Percentiles rank a stretch among this genome's conserved stretches.
phyloP scores from a whole-genome alignment of 1,140 invertebrate species.

The Papilio polyxenes region DNA sequence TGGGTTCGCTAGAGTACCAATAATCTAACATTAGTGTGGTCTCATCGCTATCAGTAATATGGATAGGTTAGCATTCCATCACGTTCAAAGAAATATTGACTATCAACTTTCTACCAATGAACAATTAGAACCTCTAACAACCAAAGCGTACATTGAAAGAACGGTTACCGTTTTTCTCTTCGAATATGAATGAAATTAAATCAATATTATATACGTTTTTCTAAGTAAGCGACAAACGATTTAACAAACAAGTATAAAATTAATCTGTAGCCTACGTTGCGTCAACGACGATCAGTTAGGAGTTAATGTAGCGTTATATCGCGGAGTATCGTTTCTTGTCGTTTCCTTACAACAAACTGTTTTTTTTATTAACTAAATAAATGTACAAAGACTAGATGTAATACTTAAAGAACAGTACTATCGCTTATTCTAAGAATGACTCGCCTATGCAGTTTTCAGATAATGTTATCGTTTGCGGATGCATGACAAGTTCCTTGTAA shows the following conservation, averaged over 20 bases:
- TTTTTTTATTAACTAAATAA: too few relatives aligned
- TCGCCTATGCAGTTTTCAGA: background rate
- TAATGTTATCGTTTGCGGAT: constrained; percentile 6
- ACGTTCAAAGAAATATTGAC: constrained; percentile 19
- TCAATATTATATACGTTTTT: too few relatives aligned
- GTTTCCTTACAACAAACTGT: too few relatives aligned
- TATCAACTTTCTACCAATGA: background rate
- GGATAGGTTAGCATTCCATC: background rate
- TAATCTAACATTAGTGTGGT: background rate
- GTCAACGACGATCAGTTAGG: too few relatives aligned
- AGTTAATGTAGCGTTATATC: too few relatives aligned
- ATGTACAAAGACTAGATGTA: background rate
- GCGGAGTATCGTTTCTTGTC: too few relatives aligned
- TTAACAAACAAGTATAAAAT: too few relatives aligned
- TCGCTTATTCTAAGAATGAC: background rate
- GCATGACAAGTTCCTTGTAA: background rate
- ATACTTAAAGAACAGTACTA: background rate
- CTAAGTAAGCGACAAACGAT: too few relatives aligned
- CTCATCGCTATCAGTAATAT: background rate
- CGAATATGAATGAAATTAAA: too few relatives aligned
- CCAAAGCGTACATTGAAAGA: background rate
- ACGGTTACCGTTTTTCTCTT: background rate
- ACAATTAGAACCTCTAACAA: background rate
- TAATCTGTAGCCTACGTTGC: too few relatives aligned
- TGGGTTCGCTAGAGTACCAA: background rate